Conservation (phyloP, 2,797 vertebrate species). For the Ibycter americanus region DNA sequence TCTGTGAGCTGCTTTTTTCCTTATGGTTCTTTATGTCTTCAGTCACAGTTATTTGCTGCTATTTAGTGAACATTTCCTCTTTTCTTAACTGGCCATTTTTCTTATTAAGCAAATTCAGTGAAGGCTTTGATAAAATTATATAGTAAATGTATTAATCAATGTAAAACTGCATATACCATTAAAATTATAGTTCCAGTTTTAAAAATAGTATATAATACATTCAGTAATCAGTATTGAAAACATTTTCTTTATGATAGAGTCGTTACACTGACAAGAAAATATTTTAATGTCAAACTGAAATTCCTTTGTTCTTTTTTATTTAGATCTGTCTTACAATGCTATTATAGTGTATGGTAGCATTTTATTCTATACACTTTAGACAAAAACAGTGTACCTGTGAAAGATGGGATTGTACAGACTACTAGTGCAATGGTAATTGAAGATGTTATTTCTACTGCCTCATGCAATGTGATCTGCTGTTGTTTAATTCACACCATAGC, state of each 20-base stretch:
- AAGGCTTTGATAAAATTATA: neutral
- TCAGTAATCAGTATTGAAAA: neutral
- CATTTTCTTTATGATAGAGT: neutral
- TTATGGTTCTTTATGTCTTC: neutral
- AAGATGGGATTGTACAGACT: neutral
- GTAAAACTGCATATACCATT: neutral
- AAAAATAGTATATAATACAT: neutral
- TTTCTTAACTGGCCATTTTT: neutral
- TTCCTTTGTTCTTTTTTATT: neutral
- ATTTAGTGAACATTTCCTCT: neutral
- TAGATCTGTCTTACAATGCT: neutral
- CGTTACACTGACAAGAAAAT: neutral
- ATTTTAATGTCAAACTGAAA: neutral
- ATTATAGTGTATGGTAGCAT: neutral
- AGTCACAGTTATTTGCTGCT: neutral
- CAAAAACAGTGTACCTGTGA: neutral
- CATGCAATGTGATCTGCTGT: neutral
- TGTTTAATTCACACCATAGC: neutral
- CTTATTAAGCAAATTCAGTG: neutral
- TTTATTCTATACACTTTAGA: neutral
- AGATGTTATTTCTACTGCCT: neutral
- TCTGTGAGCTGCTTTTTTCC: neutral
- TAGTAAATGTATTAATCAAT: neutral
- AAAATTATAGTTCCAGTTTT: neutral
- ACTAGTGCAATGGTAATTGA: neutral